Base-by-base conservation (phyloP, 2,113 vertebrate species). In the Nicator chloris region DNA sequence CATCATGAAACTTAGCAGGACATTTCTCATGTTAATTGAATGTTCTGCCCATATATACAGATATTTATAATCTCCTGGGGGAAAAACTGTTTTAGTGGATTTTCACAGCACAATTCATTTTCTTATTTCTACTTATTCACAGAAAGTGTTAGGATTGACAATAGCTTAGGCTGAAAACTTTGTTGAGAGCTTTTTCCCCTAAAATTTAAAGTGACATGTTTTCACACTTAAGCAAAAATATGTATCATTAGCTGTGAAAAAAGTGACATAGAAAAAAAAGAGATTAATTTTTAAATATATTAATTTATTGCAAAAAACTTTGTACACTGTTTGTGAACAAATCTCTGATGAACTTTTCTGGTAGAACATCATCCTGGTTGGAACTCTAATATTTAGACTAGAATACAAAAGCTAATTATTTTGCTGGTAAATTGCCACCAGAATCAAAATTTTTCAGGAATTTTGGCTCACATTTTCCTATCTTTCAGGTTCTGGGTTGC, bases 1-100 rank as follows among this genome's bases (percentile, higher is more conserved):
- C 87, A 70, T 26, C 47, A 39, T 5, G 51, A 44, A 92, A 73
- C 54, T 72, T 61, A 69, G 49, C 82, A 88, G 64, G 79, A 75
- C 37, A 85, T 92, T 95, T n/a, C 77, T 96, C 89, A 85, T 39
- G 19, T 82, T 91, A 95, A 92, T 84, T 79, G 83, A 94, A 86
- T 3, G 14, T 78, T 87, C 78, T 91, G 65, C 50, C 51, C 28
- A 54, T 89, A 60, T 17, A 77, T 61, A 76, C 78, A 85, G 33
- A 82, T 63, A 92, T 90, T 92, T 94, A 82, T 87, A 90, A 93
- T 82, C 59, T 93, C 84, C 73, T 49, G 16, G 39, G 30, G 81
- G 40, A 18, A 77, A 91, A 82, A 50, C 59, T 90, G 75, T 13
- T 83, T 77, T 70, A 90, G 42, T 73, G 79, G 2, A 21, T 90